phyloP scores from a whole-genome alignment of 2,797 vertebrate species.

The Ceryle rudis region DNA sequence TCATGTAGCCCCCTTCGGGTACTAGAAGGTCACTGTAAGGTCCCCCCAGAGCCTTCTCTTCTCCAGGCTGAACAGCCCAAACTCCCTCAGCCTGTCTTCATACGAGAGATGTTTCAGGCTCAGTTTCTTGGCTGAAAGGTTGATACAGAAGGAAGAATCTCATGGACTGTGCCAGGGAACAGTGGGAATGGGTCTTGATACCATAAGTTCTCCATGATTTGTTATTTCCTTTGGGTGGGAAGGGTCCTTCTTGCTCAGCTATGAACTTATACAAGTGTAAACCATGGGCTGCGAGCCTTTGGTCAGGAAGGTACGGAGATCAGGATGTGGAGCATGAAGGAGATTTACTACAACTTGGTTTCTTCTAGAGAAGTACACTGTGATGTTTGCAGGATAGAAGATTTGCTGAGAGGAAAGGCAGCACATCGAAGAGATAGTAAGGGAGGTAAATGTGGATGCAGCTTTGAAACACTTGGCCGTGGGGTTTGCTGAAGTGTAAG shows the following conservation, averaged over 20 bases:
- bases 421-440: not conserved
- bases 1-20: too few relatives aligned
- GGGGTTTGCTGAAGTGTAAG: not conserved
- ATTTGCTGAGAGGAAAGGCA: not conserved
- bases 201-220: not conserved
- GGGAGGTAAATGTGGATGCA: not conserved
- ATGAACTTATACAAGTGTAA: not conserved
- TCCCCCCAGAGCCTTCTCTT: too few relatives aligned
- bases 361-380: not conserved
- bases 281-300: not conserved
- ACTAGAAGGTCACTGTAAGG: too few relatives aligned
- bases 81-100: too few relatives aligned
- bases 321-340: rapidly evolving
- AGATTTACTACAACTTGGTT: not conserved
- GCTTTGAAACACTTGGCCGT: not conserved
- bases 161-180: not conserved
- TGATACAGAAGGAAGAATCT: constrained; percentile 15
- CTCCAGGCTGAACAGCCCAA: too few relatives aligned
- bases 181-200: not conserved
- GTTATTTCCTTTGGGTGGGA: not conserved
- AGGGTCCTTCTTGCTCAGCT: not conserved
- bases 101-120: not conserved
- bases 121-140: constrained; percentile 12
- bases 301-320: not conserved
- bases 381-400: not conserved